Conservation (phyloP, 1,140 invertebrate species). For the Cyrtorhinus lividipennis region DNA sequence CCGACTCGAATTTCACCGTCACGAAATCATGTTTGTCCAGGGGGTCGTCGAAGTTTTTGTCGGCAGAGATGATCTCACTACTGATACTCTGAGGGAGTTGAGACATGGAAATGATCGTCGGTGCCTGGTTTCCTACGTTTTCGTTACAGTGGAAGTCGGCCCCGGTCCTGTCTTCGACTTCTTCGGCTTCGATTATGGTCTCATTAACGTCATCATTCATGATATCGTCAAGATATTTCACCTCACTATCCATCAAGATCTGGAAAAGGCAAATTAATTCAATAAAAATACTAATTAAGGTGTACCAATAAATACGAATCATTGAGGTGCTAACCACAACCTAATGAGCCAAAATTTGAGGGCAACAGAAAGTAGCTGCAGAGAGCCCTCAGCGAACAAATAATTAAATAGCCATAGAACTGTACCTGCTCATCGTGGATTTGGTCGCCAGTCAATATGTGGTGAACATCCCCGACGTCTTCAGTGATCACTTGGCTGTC, state of each 20-base stretch:
- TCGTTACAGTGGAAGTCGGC: background rate
- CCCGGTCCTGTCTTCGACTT: conserved; percentile 11
- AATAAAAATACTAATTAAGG: background rate
- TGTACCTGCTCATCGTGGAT: conserved; percentile 10
- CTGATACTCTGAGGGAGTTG: background rate
- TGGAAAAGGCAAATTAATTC: background rate
- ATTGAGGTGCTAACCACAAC: no score
- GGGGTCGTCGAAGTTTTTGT: background rate
- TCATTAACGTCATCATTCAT: conserved; percentile 18
- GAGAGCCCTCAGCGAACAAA: no score
- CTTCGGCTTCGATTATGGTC: conserved; percentile 17
- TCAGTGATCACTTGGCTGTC: conserved; percentile 10
- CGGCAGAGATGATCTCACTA: background rate
- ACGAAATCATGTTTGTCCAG: background rate
- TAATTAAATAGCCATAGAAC: no score
- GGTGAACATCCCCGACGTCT: background rate
- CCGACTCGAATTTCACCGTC: background rate
- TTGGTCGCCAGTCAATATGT: background rate
- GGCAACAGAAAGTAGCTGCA: no score
- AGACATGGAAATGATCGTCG: background rate
- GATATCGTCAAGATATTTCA: conserved; percentile 16
- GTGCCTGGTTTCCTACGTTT: background rate
- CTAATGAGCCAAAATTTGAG: no score
- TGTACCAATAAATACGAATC: no score
- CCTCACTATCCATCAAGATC: conserved; percentile 12